Conservation (phyloP, 1,140 invertebrate species). For the Cyclargus thomasi region DNA sequence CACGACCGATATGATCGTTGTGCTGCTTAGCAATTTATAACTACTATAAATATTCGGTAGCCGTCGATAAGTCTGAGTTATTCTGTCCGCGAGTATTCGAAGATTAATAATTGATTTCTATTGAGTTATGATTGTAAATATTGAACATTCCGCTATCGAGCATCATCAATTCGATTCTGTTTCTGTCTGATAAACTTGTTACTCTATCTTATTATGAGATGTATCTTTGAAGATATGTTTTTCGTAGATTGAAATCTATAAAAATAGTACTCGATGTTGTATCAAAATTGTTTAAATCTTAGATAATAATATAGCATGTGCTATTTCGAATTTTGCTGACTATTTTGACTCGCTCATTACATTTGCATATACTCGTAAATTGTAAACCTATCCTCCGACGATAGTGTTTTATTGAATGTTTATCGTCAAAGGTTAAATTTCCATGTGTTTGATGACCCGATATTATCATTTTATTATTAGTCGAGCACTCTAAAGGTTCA, state of each 20-base stretch:
- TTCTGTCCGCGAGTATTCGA: background rate
- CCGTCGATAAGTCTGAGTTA: slow-evolving; percentile 13
- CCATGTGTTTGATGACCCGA: background rate
- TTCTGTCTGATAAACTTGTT: slow-evolving; percentile 3
- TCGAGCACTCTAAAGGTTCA: background rate
- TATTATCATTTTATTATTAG: background rate
- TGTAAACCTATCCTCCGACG: background rate
- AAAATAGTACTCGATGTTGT: background rate
- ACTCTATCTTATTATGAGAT: background rate
- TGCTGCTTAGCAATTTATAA: slow-evolving; percentile 13
- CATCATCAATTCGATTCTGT: background rate
- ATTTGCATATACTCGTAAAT: background rate
- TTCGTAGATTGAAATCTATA: background rate
- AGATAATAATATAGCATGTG: too few relatives aligned
- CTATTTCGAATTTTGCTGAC: background rate
- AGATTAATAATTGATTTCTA: slow-evolving; percentile 16
- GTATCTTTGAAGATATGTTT: background rate
- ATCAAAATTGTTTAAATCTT: too few relatives aligned
- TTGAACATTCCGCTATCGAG: slow-evolving; percentile 6
- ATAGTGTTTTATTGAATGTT: background rate
- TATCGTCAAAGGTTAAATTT: background rate
- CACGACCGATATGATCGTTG: slow-evolving; percentile 6
- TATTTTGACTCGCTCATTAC: background rate
- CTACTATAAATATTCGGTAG: slow-evolving; percentile 14
- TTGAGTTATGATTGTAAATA: slow-evolving; percentile 15